Evolutionary conservation across 2,888 invertebrate genomes (phyloP), one percentile per base, ranked within the genome.

Genomic region (Sinhomidia bicolor): DNA sequence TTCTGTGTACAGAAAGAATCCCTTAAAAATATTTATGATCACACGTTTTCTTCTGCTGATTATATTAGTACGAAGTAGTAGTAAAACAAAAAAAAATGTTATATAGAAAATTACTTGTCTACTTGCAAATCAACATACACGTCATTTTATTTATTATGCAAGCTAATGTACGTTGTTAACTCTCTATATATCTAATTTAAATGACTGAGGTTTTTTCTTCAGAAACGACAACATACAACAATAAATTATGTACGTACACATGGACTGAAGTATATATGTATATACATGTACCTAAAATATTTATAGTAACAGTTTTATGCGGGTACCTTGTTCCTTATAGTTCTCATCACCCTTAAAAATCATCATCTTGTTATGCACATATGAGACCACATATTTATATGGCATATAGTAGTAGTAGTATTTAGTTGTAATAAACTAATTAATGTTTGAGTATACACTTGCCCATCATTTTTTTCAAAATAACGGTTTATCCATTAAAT

Each of bases 11-110:
- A 54, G 17, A 60, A 17, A 60, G 60, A 60, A 26, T 12, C 60
- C 60, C 60, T 60, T 60, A 60, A 60, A 36, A 26, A 26, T 26
- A 60, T 60, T 23, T 26, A 26, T 60, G 60, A 60, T 60, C 60
- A 60, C 60, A 60, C 60, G 23, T 60, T 60, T 26, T 26, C 12
- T 26, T 60, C 17, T 26, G 26, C 26, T 26, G 17, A 47, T 12
- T 47, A 17, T 17, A n/a, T 54, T 12, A 7, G n/a, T n/a, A n/a
- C n/a, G n/a, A n/a, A n/a, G n/a, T 54, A 17, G 3, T 17, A 54
- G 47, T 14, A 47, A 47, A 47, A 47, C 54, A 10, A 60, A 60
- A 26, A 10, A 60, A 60, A 26, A 9, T 9, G 1, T 60, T 26
- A 26, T 12, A 26, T 7, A 23, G 26, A 60, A 60, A 60, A 60